A percentile compares a stretch with the other conserved stretches of the same genome.
Conservation (phyloP, 2,113 vertebrate species). For the Colinus virginianus region DNA sequence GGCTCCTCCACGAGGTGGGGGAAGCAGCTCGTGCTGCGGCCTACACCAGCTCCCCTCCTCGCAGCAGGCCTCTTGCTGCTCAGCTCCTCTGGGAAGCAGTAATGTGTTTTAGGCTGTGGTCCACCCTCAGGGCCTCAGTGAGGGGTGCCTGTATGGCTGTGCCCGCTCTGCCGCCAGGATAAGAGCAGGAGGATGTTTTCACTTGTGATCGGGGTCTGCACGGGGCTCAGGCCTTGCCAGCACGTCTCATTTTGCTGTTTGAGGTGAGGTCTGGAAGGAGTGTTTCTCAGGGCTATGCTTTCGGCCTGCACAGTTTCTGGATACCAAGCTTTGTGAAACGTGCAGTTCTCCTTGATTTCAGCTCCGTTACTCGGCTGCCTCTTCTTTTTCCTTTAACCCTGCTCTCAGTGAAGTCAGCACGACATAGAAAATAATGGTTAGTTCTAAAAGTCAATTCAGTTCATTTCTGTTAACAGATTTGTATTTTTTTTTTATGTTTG, state of each 20-base stretch:
- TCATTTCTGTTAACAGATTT: neutral
- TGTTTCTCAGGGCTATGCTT: neutral
- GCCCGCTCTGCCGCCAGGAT: accelerated
- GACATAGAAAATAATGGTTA: neutral
- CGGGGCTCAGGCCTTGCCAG: neutral
- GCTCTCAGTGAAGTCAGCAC: neutral
- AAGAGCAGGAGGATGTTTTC: neutral
- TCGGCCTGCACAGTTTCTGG: neutral
- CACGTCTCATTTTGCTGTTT: neutral
- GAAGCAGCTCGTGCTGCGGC: neutral
- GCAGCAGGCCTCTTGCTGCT: neutral
- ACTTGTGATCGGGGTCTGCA: neutral
- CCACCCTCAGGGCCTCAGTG: neutral
- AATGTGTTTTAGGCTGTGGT: accelerated
- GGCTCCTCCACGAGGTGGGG: conserved; percentile 57
- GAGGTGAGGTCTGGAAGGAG: neutral
- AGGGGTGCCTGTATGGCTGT: accelerated
- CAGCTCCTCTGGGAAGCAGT: accelerated
- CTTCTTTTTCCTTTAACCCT: neutral
- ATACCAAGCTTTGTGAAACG: neutral
- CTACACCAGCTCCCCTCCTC: neutral
- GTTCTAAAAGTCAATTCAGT: neutral
- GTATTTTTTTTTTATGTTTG: too few species aligned
- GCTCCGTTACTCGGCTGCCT: accelerated
- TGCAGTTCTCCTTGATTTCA: neutral